A percentile compares a stretch with the other conserved stretches of the same genome.
Conservation (phyloP, 2,113 vertebrate species). For the Prunella himalayana region DNA sequence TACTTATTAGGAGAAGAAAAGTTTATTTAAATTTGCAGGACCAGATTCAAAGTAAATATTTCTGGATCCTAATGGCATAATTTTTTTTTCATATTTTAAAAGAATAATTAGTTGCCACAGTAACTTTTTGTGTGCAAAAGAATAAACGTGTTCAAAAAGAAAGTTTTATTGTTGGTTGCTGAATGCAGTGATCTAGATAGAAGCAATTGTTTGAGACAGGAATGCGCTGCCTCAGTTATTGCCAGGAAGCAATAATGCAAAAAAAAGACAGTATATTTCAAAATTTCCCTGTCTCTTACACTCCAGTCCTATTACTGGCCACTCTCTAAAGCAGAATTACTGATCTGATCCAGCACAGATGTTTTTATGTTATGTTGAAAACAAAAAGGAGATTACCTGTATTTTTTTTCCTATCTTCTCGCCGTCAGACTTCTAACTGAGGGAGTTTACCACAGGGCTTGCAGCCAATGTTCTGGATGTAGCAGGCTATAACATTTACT, state of each 20-base stretch:
- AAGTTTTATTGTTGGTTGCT: not conserved
- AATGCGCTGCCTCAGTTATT: not conserved
- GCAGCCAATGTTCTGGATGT: not conserved
- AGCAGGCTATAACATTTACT: not conserved
- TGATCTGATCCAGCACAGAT: not conserved
- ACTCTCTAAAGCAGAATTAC: not conserved
- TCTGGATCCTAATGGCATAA: not conserved
- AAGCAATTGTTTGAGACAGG: not conserved
- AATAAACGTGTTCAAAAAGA: not conserved
- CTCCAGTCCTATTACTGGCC: not conserved
- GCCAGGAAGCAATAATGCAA: not conserved
- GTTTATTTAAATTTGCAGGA: not conserved
- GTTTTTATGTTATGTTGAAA: not conserved
- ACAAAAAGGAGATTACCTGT: not conserved
- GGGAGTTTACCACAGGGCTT: slow-evolving; percentile 16
- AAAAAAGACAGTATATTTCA: not conserved
- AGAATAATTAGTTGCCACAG: not conserved
- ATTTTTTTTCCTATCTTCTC: not conserved
- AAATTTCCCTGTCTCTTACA: not conserved
- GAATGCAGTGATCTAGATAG: not conserved
- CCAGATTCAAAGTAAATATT: not conserved
- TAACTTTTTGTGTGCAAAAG: not conserved
- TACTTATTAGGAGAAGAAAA: not conserved
- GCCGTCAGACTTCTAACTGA: not conserved
- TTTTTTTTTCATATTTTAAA: not conserved